Conservation (phyloP, 2,797 vertebrate species). For the Balearica regulorum region DNA sequence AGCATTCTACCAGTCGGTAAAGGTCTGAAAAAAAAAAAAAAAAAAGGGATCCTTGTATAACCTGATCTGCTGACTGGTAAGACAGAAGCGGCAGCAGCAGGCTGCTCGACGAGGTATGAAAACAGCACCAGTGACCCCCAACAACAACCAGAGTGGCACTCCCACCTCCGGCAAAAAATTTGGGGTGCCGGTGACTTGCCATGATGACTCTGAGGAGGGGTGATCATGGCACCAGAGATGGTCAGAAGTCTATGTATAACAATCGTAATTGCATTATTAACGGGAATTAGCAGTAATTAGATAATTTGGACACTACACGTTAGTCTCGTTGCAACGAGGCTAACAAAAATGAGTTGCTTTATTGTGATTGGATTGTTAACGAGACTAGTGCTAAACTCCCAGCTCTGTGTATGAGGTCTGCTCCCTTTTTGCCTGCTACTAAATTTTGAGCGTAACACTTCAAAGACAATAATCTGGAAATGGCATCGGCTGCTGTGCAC, state of each 20-base stretch:
- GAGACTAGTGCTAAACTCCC: rapidly evolving
- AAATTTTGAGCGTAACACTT: not conserved
- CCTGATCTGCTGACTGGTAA: rapidly evolving
- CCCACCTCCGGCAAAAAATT: not conserved
- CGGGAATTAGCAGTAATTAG: not conserved
- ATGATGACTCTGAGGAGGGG: not conserved
- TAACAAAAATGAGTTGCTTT: not conserved
- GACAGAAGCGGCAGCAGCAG: not conserved
- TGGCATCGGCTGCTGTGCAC: not conserved
- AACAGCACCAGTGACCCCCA: not conserved
- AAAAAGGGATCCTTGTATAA: rapidly evolving
- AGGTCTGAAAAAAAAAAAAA: not conserved
- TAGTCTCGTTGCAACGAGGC: not conserved
- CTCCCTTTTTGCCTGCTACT: not conserved
- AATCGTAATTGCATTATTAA: not conserved
- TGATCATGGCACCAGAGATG: not conserved
- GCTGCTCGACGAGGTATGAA: not conserved
- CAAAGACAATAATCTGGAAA: not conserved
- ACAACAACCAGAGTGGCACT: not conserved
- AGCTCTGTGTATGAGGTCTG: not conserved
- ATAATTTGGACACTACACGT: not conserved
- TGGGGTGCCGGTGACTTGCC: not conserved
- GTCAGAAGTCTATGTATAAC: not conserved
- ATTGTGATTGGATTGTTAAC: not conserved
- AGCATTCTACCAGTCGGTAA: not conserved